Evolutionary conservation across 1,140 invertebrate species (phyloP).

Genomic region (Tribolium madens): DNA sequence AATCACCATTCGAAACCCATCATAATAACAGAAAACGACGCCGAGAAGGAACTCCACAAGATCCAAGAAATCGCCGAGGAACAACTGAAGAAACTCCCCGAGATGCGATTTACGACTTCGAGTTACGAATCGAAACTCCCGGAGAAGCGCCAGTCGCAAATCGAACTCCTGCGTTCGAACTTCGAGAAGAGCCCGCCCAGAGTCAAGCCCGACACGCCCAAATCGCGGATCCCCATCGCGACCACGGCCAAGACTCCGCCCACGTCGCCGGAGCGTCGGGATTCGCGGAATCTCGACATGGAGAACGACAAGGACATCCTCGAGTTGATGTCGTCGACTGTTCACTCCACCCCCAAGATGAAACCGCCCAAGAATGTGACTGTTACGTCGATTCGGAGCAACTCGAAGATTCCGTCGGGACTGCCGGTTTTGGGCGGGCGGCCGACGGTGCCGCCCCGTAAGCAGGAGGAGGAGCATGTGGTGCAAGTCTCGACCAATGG

Average conservation of each 20-base stretch:
- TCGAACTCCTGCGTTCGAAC: slow-evolving; percentile 66
- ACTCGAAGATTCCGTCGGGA: slow-evolving; percentile 64
- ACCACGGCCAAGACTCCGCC: slow-evolving; percentile 62
- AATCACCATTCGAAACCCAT: slow-evolving; percentile 46
- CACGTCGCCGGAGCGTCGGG: slow-evolving; percentile 62
- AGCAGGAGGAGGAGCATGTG: slow-evolving; percentile 51
- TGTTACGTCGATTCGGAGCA: slow-evolving; percentile 63
- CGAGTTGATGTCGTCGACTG: slow-evolving; percentile 60
- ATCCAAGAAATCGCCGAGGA: slow-evolving; percentile 64
- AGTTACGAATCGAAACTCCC: slow-evolving; percentile 69
- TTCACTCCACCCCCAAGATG: slow-evolving; percentile 59
- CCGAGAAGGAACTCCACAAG: slow-evolving; percentile 60
- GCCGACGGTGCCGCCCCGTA: slow-evolving; percentile 61
- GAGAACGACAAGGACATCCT: slow-evolving; percentile 62
- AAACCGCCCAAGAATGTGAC: slow-evolving; percentile 62
- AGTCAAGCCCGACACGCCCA: slow-evolving; percentile 48
- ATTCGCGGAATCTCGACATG: slow-evolving; percentile 59
- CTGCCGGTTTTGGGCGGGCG: slow-evolving; percentile 56
- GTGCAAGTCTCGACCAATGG: slow-evolving; percentile 60
- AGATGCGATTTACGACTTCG: slow-evolving; percentile 72
- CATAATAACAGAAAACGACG: slow-evolving; percentile 56
- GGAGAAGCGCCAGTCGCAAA: slow-evolving; percentile 67
- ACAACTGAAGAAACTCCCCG: slow-evolving; percentile 64
- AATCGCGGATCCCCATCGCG: slow-evolving; percentile 58
- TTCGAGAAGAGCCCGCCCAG: slow-evolving; percentile 65